phyloP scores from a whole-genome alignment of 2,113 vertebrate species.

The Poecile atricapillus region DNA sequence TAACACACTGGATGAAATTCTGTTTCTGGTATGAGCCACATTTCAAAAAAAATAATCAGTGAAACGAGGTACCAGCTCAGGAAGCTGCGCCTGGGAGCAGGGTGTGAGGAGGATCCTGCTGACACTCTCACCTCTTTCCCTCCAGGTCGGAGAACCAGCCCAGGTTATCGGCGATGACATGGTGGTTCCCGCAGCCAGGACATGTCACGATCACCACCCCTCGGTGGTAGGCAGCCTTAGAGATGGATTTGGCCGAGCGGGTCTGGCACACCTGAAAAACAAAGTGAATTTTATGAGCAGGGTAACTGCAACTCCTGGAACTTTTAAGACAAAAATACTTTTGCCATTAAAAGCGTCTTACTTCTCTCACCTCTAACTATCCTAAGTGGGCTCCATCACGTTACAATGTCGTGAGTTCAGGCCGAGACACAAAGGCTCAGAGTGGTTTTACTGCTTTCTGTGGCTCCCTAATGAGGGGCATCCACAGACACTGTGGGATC shows the following conservation, averaged over 20 bases:
- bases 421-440: not conserved
- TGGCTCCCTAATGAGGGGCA: accelerated
- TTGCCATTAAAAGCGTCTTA: accelerated
- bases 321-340: accelerated
- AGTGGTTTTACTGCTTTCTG: not conserved
- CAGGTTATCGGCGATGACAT: constrained; percentile 93
- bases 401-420: not conserved
- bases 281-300: accelerated
- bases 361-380: accelerated
- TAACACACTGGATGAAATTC: accelerated
- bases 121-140: constrained; percentile 71
- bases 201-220: constrained; percentile 93
- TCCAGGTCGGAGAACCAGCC: constrained; percentile 91
- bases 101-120: accelerated
- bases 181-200: constrained; percentile 85
- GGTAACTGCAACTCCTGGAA: accelerated
- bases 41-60: not conserved
- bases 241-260: constrained; percentile 84
- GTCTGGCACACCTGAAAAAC: constrained; percentile 84
- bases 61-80: accelerated
- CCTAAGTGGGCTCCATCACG: no score
- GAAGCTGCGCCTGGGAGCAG: not conserved
- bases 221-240: constrained; percentile 84
- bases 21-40: accelerated
- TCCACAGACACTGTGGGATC: not conserved